phyloP scores from a whole-genome alignment of 2,113 vertebrate species.

The Chelonoidis abingdonii region DNA sequence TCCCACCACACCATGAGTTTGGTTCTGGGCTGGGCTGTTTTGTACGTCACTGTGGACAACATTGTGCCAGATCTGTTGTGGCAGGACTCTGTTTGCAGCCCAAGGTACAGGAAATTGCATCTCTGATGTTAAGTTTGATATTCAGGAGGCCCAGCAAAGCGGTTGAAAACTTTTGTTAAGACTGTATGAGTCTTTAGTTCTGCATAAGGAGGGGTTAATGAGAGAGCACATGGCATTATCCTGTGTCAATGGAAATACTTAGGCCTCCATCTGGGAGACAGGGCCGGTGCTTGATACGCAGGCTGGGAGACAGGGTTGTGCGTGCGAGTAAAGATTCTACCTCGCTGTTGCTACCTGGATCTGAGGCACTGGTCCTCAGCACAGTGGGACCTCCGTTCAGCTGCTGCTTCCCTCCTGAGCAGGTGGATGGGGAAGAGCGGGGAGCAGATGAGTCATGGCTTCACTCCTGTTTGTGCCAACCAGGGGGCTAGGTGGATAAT shows the following conservation, averaged over 20 bases:
- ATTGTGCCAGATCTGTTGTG: conserved; percentile 49
- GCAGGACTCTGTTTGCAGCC: conserved; percentile 38
- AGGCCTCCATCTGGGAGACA: not conserved
- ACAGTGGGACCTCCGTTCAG: not conserved
- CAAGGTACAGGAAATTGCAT: conserved; percentile 58
- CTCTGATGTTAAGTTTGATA: conserved; percentile 30
- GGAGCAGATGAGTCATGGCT: not conserved
- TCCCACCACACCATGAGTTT: not conserved
- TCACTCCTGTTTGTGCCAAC: not conserved
- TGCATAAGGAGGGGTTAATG: not conserved
- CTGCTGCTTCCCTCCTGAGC: not conserved
- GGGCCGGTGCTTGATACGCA: not conserved
- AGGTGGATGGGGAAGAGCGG: not conserved
- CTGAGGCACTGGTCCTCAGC: not conserved
- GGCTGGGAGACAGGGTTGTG: not conserved
- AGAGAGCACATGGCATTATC: not conserved
- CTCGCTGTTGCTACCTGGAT: not conserved
- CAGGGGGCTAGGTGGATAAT: not conserved
- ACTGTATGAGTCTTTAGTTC: not conserved
- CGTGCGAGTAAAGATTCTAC: not conserved
- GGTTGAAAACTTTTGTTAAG: not conserved
- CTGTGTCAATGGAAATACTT: not conserved
- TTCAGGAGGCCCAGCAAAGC: not conserved
- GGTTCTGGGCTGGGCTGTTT: conserved; percentile 29
- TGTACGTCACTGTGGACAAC: conserved; percentile 50